Evolutionary conservation across 2,113 vertebrate genomes (phyloP).

Genomic region (Mus pahari): DNA sequence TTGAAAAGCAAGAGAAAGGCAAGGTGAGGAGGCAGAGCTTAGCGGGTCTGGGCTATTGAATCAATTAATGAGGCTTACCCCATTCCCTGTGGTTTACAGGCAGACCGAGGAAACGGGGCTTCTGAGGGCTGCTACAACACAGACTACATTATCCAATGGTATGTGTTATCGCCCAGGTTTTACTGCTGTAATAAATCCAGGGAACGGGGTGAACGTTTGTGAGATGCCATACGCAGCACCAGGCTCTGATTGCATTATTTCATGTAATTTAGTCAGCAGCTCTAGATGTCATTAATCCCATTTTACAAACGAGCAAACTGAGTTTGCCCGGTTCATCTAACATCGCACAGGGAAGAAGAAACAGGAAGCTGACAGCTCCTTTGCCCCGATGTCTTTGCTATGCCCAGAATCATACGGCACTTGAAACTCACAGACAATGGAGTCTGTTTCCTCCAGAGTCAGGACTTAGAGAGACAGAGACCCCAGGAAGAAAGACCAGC

Average conservation of each 20-base stretch:
- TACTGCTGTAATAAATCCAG: not conserved
- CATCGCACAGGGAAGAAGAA: not conserved
- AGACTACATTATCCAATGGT: not conserved
- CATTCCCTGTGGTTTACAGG: not conserved
- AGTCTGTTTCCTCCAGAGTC: not conserved
- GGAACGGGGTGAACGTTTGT: not conserved
- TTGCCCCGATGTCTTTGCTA: not conserved
- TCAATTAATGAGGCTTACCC: constrained; percentile 11
- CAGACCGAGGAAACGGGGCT: not conserved
- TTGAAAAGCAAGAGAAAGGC: constrained; percentile 33
- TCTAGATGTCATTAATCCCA: not conserved
- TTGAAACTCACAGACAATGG: not conserved
- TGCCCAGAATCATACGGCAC: not conserved
- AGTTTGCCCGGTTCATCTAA: not conserved
- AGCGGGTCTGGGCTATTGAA: constrained; percentile 15
- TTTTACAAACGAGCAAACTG: not conserved
- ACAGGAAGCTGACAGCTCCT: not conserved
- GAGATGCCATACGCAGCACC: not conserved
- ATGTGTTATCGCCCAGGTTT: not conserved
- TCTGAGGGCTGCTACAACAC: not conserved
- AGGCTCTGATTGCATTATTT: not conserved
- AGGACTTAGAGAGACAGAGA: not conserved
- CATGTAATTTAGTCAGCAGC: not conserved
- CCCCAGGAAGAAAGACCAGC: not conserved
- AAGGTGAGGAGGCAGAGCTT: not conserved